Conservation (phyloP, 2,113 vertebrate species). For the Psilopsiagon aymara region DNA sequence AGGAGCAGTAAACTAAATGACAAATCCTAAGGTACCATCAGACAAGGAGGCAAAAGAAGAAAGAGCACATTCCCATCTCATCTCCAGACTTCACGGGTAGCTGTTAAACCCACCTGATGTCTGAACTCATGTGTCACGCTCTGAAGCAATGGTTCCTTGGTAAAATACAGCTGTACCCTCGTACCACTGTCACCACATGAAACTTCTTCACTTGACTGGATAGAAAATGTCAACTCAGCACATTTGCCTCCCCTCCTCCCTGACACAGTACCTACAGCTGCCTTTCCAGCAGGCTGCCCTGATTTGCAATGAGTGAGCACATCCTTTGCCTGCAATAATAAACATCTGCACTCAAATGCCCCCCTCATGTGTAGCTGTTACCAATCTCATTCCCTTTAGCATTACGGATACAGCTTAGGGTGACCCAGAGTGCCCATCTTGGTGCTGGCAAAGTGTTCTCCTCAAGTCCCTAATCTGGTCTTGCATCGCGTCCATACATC, state of each 20-base stretch:
- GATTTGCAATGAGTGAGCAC: not conserved
- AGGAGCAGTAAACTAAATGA: not conserved
- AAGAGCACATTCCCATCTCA: not conserved
- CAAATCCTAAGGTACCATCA: not conserved
- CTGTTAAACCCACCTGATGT: not conserved
- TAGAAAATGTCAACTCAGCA: not conserved
- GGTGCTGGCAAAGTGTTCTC: not conserved
- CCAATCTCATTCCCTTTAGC: not conserved
- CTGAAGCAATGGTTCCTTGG: not conserved
- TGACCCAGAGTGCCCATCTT: not conserved
- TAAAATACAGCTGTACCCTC: not conserved
- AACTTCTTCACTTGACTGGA: not conserved
- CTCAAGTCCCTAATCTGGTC: not conserved
- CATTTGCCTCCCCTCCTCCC: not conserved
- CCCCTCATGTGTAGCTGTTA: not conserved
- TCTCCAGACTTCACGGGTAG: not conserved
- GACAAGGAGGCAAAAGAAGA: not conserved
- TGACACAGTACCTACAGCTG: not conserved
- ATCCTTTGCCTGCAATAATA: not conserved
- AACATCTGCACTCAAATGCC: not conserved
- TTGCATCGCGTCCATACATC: not conserved
- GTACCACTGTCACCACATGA: not conserved
- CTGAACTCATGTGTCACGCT: not conserved
- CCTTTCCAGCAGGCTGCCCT: constrained; percentile 12
- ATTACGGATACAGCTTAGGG: not conserved